Base-by-base conservation (phyloP, 2,113 vertebrate species). In the Alethe castanea region DNA sequence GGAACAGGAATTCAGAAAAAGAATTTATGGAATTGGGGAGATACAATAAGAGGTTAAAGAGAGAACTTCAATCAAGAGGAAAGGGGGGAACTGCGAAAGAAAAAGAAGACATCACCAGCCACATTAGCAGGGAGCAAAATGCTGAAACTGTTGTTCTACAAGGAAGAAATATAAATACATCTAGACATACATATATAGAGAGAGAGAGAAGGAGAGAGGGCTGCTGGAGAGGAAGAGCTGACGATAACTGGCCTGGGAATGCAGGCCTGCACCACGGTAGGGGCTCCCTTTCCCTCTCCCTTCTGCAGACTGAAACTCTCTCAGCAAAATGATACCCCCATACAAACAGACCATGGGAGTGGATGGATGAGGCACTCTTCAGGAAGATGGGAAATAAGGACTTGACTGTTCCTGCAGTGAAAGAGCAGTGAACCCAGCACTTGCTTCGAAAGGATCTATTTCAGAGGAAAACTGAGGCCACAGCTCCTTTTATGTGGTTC, bases 1-100 rank as follows among this genome's bases (percentile, higher is more conserved):
- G 86, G 31, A 96, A 84, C 53, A 76, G 57, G 76, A 96, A 93
- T 81, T 90, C 65, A 86, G 64, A 64, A 77, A 54, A 94, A 92
- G 88, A 90, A 96, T 90, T 90, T 90, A 83, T 76, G 94, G 93
- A 96, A 96, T 84, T 81, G 40, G 44, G 44, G 25, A 83, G 44
- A 56, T 69, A 95, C 64, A 95, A 94, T 94, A 78, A 76, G 40
- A 88, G 14, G 53, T 71, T 92, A 59, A 92, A 92, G 33, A 69
- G 22, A 87, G 45, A 44, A 53, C n/a, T 86, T 81, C 72, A 81
- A 11, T 66, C 59, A 77, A 54, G 50, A 76, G 24, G 36, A 60
- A 24, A 23, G 31, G 5, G 22, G 2, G 2, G 2, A 73, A 22
- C 28, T 35, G 60, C 52, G 24, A 64, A 86, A 86, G 56, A 73